Base-by-base conservation (phyloP, 2,888 invertebrate species). In the Pristionchus fissidentatus region DNA sequence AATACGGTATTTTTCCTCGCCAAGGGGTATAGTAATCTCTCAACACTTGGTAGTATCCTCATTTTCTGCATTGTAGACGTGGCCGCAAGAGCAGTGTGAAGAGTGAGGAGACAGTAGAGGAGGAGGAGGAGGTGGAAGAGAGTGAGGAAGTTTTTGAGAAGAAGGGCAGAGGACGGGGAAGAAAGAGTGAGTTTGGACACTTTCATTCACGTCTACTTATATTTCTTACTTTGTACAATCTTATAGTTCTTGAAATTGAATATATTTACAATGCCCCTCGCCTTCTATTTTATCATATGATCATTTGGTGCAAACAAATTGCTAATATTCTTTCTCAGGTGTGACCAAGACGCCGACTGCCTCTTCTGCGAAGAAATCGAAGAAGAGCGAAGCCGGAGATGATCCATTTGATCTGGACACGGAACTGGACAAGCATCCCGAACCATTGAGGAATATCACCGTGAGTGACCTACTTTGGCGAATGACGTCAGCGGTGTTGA, bases 351-450 rank as follows among this genome's bases (percentile, higher is more conserved):
- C 29, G 52, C 66, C 83, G 10, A 79, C 85, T 15, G 62, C 84
- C 3, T 75, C 86, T 0, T 60, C 77, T n/a, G 55, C 77, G 49
- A 85, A 85, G 62, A 86, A 84, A 46, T 66, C 77, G 55, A 22
- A 26, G 32, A 75, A 78, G 22, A 46, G 38, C 22, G 41, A 35
- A 70, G 70, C 35, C 29, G 78, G 57, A 41, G 80, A 81, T n/a
- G 91, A 91, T 85, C 91, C 91, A 3, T 92, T 86, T 84, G 88
- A 89, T 62, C 83, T 91, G 75, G 89, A 89, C 49, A 86, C 86
- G 0, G 86, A 88, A 46, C 83, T 87, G 70, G 89, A 91, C 75
- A 82, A 85, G 46, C 91, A 91, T 81, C 91, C 91, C 22, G 89
- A 90, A 35, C 90, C 90, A 15, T 82, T 91, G 62, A 87, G 87